Conservation (phyloP, 2,113 vertebrate species). For the Callipepla californica region DNA sequence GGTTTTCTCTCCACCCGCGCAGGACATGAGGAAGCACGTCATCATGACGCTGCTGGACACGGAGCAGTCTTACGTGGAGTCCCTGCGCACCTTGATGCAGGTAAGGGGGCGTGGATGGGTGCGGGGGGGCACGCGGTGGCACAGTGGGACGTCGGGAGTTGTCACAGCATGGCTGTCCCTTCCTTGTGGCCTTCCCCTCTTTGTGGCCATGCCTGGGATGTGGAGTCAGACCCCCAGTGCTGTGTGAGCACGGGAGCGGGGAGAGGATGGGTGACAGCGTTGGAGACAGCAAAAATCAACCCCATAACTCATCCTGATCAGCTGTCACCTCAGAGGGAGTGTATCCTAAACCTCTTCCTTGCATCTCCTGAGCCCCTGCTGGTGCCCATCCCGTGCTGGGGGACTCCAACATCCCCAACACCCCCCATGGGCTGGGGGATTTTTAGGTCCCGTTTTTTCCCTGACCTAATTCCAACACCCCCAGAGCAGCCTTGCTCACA, state of each 20-base stretch:
- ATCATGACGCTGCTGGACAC: slow-evolving; percentile 98
- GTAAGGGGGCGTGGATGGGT: slow-evolving; percentile 60
- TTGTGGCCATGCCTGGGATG: rapidly evolving
- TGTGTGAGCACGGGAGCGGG: rapidly evolving
- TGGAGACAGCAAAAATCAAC: neutral
- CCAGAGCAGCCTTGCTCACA: neutral
- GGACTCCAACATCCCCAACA: neutral
- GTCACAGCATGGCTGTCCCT: rapidly evolving
- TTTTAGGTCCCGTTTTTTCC: neutral
- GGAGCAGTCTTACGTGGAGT: slow-evolving; percentile 97
- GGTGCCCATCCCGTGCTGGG: rapidly evolving
- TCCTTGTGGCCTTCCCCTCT: neutral
- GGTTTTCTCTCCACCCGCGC: slow-evolving; percentile 20
- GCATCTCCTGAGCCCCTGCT: neutral
- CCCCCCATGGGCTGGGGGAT: neutral
- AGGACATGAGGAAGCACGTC: slow-evolving; percentile 99
- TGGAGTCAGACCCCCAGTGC: rapidly evolving
- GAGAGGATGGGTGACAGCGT: neutral
- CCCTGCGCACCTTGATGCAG: slow-evolving; percentile 94
- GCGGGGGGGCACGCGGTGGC: neutral
- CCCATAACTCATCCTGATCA: rapidly evolving
- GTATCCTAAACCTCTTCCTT: neutral
- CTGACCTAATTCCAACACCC: slow-evolving; percentile 1
- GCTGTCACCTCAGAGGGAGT: neutral
- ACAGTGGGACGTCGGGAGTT: neutral